These are phyloP conservation scores for Drosophila suboccidentalis DNA, from an alignment of 2,888 invertebrate species.

Conservation along the genomic window DNA sequence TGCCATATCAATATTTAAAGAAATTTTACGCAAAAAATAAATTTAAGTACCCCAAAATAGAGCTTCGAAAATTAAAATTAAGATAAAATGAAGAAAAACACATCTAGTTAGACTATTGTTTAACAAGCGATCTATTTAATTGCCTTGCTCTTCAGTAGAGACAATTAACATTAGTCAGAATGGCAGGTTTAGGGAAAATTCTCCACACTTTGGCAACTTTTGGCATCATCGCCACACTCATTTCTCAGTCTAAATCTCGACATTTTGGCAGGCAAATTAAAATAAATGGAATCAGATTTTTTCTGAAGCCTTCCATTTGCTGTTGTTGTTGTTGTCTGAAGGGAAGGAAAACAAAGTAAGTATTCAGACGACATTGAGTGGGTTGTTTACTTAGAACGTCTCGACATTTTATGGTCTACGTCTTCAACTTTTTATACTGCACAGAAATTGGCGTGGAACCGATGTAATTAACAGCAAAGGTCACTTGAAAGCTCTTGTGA, in stretches of 20 bases:
- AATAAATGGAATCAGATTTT: constrained; percentile 69
- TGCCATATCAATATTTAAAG: neutral
- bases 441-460: constrained; percentile 39
- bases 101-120: neutral
- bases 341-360: constrained; percentile 26
- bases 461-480: constrained; percentile 66
- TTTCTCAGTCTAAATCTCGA: constrained; percentile 59
- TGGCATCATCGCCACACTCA: constrained; percentile 42
- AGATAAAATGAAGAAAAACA: neutral
- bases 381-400: constrained; percentile 58
- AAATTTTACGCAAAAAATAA: neutral
- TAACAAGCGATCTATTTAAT: constrained; percentile 9
- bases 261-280: constrained; percentile 71
- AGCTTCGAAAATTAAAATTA: neutral
- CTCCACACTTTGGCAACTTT: constrained; percentile 18
- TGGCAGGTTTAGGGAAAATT: constrained; percentile 14
- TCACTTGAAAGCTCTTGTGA: constrained; percentile 25
- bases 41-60: neutral
- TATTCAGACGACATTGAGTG: constrained; percentile 55
- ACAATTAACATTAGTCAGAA: constrained; percentile 14
- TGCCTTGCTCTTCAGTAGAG: constrained; percentile 5
- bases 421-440: constrained; percentile 19
- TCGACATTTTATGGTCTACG: constrained; percentile 37
- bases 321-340: neutral
- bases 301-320: constrained; percentile 35